Percentiles rank a stretch among this genome's conserved stretches.
Evolutionary conservation across 2,113 vertebrate genomes (phyloP).

Genomic region (Pungitius pungitius): DNA sequence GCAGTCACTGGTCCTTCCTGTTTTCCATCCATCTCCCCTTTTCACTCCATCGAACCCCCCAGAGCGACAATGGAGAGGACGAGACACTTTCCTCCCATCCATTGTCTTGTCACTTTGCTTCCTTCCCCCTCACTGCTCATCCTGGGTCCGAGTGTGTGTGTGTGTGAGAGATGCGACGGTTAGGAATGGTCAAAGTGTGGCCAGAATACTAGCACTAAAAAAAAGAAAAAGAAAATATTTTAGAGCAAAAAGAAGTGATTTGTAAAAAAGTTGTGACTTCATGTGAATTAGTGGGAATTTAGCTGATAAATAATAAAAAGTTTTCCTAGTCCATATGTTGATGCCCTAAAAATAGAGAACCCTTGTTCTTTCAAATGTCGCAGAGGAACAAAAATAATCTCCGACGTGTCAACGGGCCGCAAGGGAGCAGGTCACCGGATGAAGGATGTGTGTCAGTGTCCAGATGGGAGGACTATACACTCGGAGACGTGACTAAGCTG

Average conservation of each 20-base stretch:
- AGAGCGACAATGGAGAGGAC: slow-evolving; percentile 37
- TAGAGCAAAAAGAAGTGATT: not conserved
- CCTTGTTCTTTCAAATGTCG: too few relatives aligned
- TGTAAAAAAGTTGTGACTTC: too few relatives aligned
- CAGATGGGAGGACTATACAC: slow-evolving; percentile 44
- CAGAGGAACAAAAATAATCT: slow-evolving; percentile 1
- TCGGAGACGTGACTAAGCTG: not conserved
- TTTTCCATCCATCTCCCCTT: slow-evolving; percentile 49
- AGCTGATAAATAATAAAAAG: too few relatives aligned
- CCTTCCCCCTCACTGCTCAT: slow-evolving; percentile 49
- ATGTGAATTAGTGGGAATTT: too few relatives aligned
- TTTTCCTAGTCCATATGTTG: too few relatives aligned
- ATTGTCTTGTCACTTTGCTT: slow-evolving; percentile 58
- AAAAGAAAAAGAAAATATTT: not conserved
- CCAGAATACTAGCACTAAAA: slow-evolving; percentile 31
- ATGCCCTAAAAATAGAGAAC: too few relatives aligned
- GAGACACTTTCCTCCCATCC: slow-evolving; percentile 23
- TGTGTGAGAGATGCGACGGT: slow-evolving; percentile 9
- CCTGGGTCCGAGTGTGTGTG: slow-evolving; percentile 14
- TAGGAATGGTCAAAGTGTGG: slow-evolving; percentile 44
- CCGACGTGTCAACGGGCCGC: not conserved
- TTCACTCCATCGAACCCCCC: slow-evolving; percentile 30
- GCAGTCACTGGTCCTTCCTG: slow-evolving; percentile 36
- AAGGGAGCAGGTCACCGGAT: not conserved
- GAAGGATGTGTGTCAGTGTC: slow-evolving; percentile 17